phyloP scores from a whole-genome alignment of 2,797 vertebrate species.

The Amniataba percoides region DNA sequence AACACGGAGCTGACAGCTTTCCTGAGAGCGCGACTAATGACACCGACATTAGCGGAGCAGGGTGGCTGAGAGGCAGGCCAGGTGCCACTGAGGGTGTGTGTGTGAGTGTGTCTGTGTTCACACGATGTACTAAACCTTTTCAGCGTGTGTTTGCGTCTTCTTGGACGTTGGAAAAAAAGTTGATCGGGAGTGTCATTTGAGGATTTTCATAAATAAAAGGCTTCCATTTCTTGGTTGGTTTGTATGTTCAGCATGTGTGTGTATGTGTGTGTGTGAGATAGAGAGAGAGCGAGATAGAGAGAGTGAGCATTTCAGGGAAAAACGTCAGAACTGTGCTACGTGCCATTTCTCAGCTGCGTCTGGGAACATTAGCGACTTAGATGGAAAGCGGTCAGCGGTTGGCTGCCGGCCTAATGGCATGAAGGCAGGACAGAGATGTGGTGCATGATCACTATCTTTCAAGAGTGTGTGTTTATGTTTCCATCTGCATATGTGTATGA shows the following conservation, averaged over 20 bases:
- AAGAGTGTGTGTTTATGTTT: slow-evolving; percentile 44
- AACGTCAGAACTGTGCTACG: slow-evolving; percentile 55
- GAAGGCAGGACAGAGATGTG: slow-evolving; percentile 54
- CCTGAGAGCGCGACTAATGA: slow-evolving; percentile 57
- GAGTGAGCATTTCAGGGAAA: slow-evolving; percentile 27
- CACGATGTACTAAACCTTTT: not conserved
- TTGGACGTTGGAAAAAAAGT: not conserved
- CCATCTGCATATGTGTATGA: slow-evolving; percentile 38
- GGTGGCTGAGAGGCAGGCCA: slow-evolving; percentile 55
- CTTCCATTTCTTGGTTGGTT: slow-evolving; percentile 18
- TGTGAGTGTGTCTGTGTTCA: slow-evolving; percentile 7
- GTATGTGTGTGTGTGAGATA: not conserved
- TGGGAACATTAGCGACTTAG: slow-evolving; percentile 62
- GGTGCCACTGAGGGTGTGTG: slow-evolving; percentile 35
- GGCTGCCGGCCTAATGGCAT: slow-evolving; percentile 74
- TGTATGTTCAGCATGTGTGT: not conserved
- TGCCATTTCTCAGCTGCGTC: slow-evolving; percentile 71
- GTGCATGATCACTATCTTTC: slow-evolving; percentile 70
- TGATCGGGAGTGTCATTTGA: not conserved
- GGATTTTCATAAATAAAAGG: slow-evolving; percentile 25
- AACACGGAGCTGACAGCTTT: slow-evolving; percentile 66
- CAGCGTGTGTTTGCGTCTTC: not conserved
- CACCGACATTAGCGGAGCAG: slow-evolving; percentile 42
- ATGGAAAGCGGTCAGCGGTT: slow-evolving; percentile 64
- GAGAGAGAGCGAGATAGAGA: not conserved